phyloP scores from a whole-genome alignment of 2,113 vertebrate species.

The Marmota monax region DNA sequence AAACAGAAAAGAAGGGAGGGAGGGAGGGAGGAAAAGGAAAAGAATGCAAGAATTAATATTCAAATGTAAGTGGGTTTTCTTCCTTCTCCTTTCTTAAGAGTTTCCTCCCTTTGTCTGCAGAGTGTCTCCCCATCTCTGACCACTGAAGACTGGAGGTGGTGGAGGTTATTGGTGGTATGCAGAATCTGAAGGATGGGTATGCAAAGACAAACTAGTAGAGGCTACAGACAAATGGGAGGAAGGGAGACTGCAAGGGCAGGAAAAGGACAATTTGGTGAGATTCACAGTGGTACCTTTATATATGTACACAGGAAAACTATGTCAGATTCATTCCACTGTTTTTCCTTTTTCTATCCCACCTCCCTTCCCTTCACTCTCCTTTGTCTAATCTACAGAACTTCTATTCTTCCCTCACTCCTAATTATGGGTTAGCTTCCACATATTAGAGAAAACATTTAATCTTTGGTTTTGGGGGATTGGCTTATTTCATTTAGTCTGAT shows the following conservation, averaged over 20 bases:
- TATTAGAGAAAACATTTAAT: too few relatives aligned
- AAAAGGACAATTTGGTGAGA: background rate
- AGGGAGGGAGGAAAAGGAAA: background rate
- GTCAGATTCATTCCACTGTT: too few relatives aligned
- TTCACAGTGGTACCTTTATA: too few relatives aligned
- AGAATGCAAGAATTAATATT: background rate
- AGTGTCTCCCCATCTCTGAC: background rate
- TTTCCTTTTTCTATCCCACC: too few relatives aligned
- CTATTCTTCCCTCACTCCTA: too few relatives aligned
- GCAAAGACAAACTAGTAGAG: background rate
- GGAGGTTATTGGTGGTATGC: background rate
- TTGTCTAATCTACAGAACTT: too few relatives aligned
- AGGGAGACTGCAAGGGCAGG: background rate
- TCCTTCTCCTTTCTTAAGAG: background rate
- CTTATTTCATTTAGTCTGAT: too few relatives aligned
- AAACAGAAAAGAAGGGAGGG: background rate
- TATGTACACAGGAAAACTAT: too few relatives aligned
- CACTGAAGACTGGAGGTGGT: background rate
- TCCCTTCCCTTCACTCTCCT: too few relatives aligned
- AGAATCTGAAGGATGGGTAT: background rate
- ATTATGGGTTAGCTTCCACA: too few relatives aligned
- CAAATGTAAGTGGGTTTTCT: background rate
- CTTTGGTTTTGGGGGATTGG: too few relatives aligned
- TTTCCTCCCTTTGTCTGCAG: background rate
- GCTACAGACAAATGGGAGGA: background rate